These are phyloP conservation scores for Euwallacea similis DNA, from an alignment of 1,140 invertebrate species.

Conservation along the genomic window DNA sequence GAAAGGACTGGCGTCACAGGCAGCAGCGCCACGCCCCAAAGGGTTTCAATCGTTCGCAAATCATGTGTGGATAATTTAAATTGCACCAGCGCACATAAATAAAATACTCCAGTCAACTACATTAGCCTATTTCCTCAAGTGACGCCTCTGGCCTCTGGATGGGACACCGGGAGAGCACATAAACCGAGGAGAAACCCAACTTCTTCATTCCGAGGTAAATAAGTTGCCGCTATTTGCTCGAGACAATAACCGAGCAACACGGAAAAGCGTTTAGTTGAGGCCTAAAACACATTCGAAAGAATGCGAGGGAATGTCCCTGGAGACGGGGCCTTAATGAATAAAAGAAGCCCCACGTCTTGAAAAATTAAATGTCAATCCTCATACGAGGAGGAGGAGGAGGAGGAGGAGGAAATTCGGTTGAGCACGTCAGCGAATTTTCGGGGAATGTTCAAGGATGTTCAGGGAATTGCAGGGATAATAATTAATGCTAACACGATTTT, in stretches of 20 bases:
- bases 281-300: conserved; percentile 2
- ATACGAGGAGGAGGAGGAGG: not conserved
- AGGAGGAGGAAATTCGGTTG: not conserved
- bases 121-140: not conserved
- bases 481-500: conserved; percentile 16
- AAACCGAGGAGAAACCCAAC: not conserved
- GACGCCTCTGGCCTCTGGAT: too few species aligned
- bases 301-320: not conserved
- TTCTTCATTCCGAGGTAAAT: conserved; percentile 2
- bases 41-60: conserved; percentile 39
- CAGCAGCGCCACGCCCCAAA: conserved; percentile 33
- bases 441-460: not conserved
- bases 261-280: conserved; percentile 9
- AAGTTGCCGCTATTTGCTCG: conserved; percentile 7
- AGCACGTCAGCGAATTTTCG: not conserved
- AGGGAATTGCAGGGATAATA: conserved; percentile 8
- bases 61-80: conserved; percentile 41
- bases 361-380: conserved; percentile 6
- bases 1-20: conserved; percentile 32
- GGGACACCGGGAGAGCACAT: too few species aligned
- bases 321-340: conserved; percentile 11
- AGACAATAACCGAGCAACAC: conserved; percentile 3
- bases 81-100: conserved; percentile 35
- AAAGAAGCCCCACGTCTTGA: conserved; percentile 3
- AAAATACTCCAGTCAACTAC: conserved; percentile 11